A percentile compares a stretch with the other conserved stretches of the same genome.
phyloP scores from a whole-genome alignment of 2,797 vertebrate genomes.

The Halcyon leucocephala region DNA sequence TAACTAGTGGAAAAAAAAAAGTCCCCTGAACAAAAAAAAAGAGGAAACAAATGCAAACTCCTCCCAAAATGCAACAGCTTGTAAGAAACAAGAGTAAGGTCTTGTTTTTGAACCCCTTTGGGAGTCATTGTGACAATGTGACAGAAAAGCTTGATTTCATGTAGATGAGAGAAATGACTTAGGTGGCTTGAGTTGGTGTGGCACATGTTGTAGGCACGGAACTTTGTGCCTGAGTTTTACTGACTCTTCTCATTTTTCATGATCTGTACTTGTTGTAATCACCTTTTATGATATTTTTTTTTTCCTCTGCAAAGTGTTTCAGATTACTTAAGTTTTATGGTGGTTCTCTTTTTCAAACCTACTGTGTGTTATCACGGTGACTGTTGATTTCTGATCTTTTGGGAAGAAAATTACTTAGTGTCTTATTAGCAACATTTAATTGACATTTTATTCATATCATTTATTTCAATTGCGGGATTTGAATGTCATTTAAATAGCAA shows the following conservation, averaged over 20 bases:
- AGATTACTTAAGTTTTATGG: not conserved
- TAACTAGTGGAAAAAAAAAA: not conserved
- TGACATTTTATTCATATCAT: not conserved
- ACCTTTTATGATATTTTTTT: not conserved
- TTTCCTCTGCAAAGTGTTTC: not conserved
- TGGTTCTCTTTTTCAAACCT: not conserved
- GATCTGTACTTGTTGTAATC: not conserved
- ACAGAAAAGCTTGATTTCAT: not conserved
- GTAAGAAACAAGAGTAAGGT: not conserved
- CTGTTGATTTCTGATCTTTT: not conserved
- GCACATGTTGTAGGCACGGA: not conserved
- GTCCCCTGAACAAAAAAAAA: not conserved
- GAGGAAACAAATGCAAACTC: not conserved
- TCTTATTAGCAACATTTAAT: slow-evolving; percentile 5
- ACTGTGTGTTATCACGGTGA: not conserved
- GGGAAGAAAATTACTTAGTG: not conserved
- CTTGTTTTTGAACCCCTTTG: not conserved
- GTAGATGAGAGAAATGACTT: not conserved
- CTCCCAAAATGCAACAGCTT: not conserved
- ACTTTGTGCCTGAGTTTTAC: not conserved
- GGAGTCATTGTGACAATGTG: not conserved
- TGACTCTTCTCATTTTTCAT: not conserved
- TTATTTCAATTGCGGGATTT: slow-evolving; percentile 18
- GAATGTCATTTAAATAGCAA: not conserved
- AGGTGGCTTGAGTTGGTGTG: not conserved